Evolutionary conservation across 2,797 vertebrate species (phyloP).

Genomic region (Sebastes goodei): DNA sequence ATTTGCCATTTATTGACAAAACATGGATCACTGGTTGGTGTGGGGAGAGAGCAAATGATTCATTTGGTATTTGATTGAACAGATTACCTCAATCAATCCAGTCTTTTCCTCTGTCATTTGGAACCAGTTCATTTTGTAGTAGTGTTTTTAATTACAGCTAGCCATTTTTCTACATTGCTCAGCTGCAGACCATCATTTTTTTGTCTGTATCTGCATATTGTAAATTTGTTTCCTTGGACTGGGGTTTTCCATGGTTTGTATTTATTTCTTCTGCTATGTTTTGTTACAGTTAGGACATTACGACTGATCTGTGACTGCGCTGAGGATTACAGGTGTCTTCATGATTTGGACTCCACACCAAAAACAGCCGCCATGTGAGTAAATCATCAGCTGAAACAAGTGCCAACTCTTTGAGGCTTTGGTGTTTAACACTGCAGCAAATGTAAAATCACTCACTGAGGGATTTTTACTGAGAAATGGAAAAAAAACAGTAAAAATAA

Average conservation of each 20-base stretch:
- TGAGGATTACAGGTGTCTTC: constrained; percentile 87
- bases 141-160: neutral
- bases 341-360: constrained; percentile 70
- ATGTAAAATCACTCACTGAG: neutral
- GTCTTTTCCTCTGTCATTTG: neutral
- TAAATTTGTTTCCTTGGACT: neutral
- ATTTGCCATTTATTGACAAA: neutral
- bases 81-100: neutral
- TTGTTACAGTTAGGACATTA: constrained; percentile 85
- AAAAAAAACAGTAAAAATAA: neutral
- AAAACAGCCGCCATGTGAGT: constrained; percentile 90
- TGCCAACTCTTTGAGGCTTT: neutral
- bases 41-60: neutral
- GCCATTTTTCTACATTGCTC: neutral
- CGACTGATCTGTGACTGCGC: constrained; percentile 92
- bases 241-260: neutral
- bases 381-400: neutral
- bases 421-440: neutral
- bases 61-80: neutral
- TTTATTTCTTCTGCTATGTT: neutral
- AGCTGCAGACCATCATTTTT: neutral
- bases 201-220: neutral
- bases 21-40: neutral
- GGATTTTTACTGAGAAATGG: neutral
- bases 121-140: neutral